Conservation (phyloP, 1,140 invertebrate genomes). For the Panagrolaimus sp. region DNA sequence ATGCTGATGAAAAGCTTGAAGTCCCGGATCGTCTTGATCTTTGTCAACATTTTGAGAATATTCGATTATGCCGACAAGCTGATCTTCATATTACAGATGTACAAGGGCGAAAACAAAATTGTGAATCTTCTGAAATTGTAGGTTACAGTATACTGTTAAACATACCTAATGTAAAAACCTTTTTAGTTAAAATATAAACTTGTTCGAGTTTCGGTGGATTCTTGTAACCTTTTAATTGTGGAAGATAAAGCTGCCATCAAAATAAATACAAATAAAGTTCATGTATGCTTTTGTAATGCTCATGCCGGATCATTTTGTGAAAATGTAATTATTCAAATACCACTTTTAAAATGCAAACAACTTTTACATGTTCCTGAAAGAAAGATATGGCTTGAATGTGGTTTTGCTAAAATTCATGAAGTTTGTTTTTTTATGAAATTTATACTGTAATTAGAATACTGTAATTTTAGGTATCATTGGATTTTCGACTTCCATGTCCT, state of each 20-base stretch:
- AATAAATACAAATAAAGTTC: slow-evolving; percentile 67
- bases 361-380: slow-evolving; percentile 30
- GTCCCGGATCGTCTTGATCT: slow-evolving; percentile 71
- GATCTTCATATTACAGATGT: slow-evolving; percentile 69
- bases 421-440: too few species aligned
- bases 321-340: slow-evolving; percentile 39
- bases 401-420: slow-evolving; percentile 70
- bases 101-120: slow-evolving; percentile 69
- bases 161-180: neutral
- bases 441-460: too few species aligned
- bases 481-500: slow-evolving; percentile 44
- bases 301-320: slow-evolving; percentile 42
- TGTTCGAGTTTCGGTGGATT: slow-evolving; percentile 81
- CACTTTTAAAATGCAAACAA: slow-evolving; percentile 29
- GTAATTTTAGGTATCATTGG: too few species aligned
- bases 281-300: slow-evolving; percentile 46
- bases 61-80: slow-evolving; percentile 71
- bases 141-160: neutral
- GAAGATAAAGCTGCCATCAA: slow-evolving; percentile 80
- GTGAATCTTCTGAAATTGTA: slow-evolving; percentile 64
- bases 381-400: slow-evolving; percentile 79
- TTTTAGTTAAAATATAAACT: slow-evolving; percentile 86
- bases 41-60: slow-evolving; percentile 79
- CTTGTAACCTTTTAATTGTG: slow-evolving; percentile 81
- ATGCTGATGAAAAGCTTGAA: slow-evolving; percentile 79